A percentile compares a stretch with the other conserved stretches of the same genome.
Evolutionary conservation across 2,888 invertebrate genomes (phyloP).

Genomic region (Hirtodrosophila trivittata): DNA sequence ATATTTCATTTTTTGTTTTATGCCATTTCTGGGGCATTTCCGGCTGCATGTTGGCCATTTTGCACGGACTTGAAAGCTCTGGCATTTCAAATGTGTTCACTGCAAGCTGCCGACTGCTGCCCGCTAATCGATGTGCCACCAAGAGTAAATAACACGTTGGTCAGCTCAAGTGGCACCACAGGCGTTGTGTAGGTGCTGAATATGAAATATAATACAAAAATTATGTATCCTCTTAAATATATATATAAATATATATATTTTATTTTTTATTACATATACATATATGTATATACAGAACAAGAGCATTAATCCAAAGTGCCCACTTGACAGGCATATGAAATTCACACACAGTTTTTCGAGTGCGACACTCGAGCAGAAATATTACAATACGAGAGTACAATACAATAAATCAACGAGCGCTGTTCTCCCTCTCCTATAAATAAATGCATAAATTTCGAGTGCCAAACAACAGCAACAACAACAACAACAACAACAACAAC

Average conservation of each 20-base stretch:
- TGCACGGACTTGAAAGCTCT: too few species aligned
- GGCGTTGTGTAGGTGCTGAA: not conserved
- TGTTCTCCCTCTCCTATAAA: slow-evolving; percentile 53
- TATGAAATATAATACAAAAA: slow-evolving; percentile 13
- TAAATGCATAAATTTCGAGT: slow-evolving; percentile 74
- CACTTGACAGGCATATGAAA: slow-evolving; percentile 61
- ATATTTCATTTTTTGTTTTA: slow-evolving; percentile 36
- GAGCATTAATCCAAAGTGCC: slow-evolving; percentile 50
- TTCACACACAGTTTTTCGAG: slow-evolving; percentile 25
- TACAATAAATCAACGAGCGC: slow-evolving; percentile 68
- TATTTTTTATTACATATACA: not conserved
- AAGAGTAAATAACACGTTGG: slow-evolving; percentile 36
- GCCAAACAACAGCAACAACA: slow-evolving; percentile 41
- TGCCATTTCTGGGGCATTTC: slow-evolving; percentile 19
- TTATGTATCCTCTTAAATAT: slow-evolving; percentile 15
- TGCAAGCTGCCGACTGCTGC: slow-evolving; percentile 18
- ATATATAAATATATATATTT: slow-evolving; percentile 3
- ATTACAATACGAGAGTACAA: slow-evolving; percentile 62
- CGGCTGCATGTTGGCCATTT: slow-evolving; percentile 22
- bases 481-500: slow-evolving; percentile 11
- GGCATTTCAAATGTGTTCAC: not conserved
- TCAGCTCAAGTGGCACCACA: slow-evolving; percentile 9
- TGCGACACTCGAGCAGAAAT: slow-evolving; percentile 53
- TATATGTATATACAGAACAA: slow-evolving; percentile 8
- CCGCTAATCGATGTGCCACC: slow-evolving; percentile 38